A percentile compares a stretch with the other conserved stretches of the same genome.
These are phyloP conservation scores for Drosophila biarmipes DNA, from an alignment of 1,140 invertebrate species.

Conservation along the genomic window DNA sequence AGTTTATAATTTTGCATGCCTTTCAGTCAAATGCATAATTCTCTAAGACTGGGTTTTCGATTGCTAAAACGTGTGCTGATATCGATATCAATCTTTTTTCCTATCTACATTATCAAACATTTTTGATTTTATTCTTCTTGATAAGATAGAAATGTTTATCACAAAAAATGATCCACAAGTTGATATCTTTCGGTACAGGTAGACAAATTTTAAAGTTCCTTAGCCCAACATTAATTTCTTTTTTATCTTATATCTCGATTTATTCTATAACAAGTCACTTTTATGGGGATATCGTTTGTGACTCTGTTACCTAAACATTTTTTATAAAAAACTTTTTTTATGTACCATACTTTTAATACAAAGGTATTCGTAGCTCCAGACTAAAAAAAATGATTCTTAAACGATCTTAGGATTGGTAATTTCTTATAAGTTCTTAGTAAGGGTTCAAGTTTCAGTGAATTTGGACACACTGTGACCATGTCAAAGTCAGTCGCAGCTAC, in stretches of 20 bases:
- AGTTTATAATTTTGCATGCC: background rate
- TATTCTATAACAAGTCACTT: too few relatives aligned
- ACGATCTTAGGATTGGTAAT: background rate
- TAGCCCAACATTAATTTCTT: background rate
- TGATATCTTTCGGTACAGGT: background rate
- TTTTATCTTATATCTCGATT: too few relatives aligned
- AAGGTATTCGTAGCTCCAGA: too few relatives aligned
- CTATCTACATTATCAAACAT: background rate
- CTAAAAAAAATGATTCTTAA: too few relatives aligned
- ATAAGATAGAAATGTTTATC: slow-evolving; percentile 7
- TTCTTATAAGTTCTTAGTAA: background rate
- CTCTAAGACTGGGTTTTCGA: background rate
- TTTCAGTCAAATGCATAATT: background rate
- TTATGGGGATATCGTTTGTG: too few relatives aligned
- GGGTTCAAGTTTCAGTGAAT: background rate
- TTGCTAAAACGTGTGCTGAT: background rate
- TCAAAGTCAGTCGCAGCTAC: slow-evolving; percentile 30
- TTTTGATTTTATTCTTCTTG: background rate
- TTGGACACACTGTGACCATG: slow-evolving; percentile 39
- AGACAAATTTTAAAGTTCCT: background rate
- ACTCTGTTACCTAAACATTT: too few relatives aligned
- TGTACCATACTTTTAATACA: too few relatives aligned
- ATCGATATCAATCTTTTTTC: background rate
- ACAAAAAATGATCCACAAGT: background rate
- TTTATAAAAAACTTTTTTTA: too few relatives aligned